A percentile compares a stretch with the other conserved stretches of the same genome.
These are phyloP conservation scores for Ophiodon elongatus DNA, from an alignment of 2,113 vertebrate genomes.

Conservation along the genomic window DNA sequence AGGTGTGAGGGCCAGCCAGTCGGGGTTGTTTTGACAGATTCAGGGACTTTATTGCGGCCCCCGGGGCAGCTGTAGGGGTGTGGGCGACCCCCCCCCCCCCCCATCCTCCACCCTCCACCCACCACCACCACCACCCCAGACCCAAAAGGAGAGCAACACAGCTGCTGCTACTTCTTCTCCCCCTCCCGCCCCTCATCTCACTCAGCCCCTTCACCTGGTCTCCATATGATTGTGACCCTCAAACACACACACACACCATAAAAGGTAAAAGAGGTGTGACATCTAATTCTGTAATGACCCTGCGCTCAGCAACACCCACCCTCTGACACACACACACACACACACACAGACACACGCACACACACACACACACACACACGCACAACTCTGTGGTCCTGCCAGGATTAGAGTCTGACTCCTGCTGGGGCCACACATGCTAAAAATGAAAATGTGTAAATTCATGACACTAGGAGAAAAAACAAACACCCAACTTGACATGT, in stretches of 20 bases:
- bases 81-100: neutral
- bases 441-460: constrained; percentile 22
- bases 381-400: constrained; percentile 1
- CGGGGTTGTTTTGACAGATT: constrained; percentile 69
- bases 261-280: constrained; percentile 69
- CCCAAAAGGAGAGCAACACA: constrained; percentile 60
- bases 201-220: constrained; percentile 64
- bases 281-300: constrained; percentile 54
- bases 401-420: constrained; percentile 24
- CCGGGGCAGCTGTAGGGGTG: constrained; percentile 58
- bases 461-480: neutral
- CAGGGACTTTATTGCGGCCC: constrained; percentile 47
- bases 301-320: constrained; percentile 3
- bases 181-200: constrained; percentile 8
- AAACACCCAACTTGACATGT: neutral
- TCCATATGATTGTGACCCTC: constrained; percentile 64
- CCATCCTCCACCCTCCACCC: neutral
- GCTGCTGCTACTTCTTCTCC: constrained; percentile 51
- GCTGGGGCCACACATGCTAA: constrained; percentile 39
- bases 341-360: constrained; percentile 1
- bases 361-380: constrained; percentile 16
- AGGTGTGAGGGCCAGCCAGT: constrained; percentile 46
- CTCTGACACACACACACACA: constrained; percentile 1
- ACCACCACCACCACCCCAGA: constrained; percentile 10
- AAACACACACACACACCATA: constrained; percentile 36